Conservation (phyloP, 2,888 invertebrate genomes). For the Callinectes sapidus region DNA sequence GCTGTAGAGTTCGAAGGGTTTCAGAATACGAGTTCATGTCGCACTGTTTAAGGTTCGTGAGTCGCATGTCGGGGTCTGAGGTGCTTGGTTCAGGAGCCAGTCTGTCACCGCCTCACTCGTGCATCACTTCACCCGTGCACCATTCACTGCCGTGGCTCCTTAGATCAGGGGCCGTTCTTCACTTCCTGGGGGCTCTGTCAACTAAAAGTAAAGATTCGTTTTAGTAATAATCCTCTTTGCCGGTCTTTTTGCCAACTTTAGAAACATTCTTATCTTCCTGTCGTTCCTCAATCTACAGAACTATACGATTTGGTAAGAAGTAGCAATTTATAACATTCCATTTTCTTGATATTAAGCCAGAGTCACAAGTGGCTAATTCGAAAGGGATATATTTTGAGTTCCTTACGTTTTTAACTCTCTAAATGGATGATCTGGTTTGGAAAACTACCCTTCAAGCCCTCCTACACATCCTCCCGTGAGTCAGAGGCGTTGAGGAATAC, state of each 20-base stretch:
- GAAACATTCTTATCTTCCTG: too few species aligned
- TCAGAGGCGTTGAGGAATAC: too few species aligned
- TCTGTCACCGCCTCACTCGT: neutral
- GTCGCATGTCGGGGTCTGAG: neutral
- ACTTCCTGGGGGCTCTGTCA: neutral
- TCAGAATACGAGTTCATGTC: too few species aligned
- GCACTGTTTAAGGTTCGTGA: neutral
- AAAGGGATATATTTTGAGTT: neutral
- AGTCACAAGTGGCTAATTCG: too few species aligned
- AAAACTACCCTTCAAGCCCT: neutral
- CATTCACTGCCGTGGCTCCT: constrained; percentile 30
- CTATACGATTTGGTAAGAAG: too few species aligned
- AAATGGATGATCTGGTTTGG: neutral
- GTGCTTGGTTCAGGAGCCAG: constrained; percentile 15
- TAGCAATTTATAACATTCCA: too few species aligned
- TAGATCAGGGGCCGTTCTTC: neutral
- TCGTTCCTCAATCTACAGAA: too few species aligned
- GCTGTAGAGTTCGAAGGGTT: too few species aligned
- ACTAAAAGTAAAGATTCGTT: neutral
- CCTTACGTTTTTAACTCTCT: neutral
- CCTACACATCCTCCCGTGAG: too few species aligned
- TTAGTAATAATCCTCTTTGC: too few species aligned
- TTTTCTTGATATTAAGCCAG: too few species aligned
- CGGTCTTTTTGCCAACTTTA: too few species aligned
- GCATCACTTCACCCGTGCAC: neutral